Conservation (phyloP, 2,113 vertebrate species). For the Hippocampus mohnikei region DNA sequence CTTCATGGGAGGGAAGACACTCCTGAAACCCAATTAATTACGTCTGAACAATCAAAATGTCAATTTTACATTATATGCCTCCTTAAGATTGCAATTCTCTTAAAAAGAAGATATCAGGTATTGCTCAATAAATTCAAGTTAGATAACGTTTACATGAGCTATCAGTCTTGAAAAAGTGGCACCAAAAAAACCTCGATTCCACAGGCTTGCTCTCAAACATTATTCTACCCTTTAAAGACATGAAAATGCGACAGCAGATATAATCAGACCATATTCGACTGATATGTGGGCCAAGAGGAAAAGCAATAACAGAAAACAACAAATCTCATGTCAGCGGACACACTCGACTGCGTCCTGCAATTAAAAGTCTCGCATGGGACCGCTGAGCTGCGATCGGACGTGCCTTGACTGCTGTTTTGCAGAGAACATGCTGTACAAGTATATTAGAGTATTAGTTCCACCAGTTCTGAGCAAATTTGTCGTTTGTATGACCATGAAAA, state of each 20-base stretch:
- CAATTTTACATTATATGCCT: neutral
- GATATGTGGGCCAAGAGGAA: conserved; percentile 34
- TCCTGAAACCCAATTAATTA: neutral
- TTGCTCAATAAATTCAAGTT: neutral
- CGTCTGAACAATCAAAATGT: neutral
- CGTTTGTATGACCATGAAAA: neutral
- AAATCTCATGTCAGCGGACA: conserved; percentile 20
- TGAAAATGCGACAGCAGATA: conserved; percentile 46
- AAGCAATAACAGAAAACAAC: conserved; percentile 14
- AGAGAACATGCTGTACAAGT: neutral
- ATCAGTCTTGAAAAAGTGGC: neutral
- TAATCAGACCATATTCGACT: conserved; percentile 48
- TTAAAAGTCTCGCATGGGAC: conserved; percentile 24
- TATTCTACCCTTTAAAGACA: conserved; percentile 47
- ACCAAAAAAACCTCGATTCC: neutral
- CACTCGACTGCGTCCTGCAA: conserved; percentile 12
- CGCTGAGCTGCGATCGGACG: conserved; percentile 8
- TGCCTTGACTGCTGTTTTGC: neutral
- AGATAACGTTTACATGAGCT: neutral
- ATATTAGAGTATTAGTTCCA: neutral
- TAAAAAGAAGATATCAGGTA: neutral
- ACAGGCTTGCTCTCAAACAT: conserved; percentile 31
- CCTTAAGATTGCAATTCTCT: neutral
- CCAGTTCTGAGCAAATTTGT: neutral
- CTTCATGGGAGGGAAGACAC: neutral